Conservation (phyloP, 2,888 invertebrate genomes). For the Andricus curvator region DNA sequence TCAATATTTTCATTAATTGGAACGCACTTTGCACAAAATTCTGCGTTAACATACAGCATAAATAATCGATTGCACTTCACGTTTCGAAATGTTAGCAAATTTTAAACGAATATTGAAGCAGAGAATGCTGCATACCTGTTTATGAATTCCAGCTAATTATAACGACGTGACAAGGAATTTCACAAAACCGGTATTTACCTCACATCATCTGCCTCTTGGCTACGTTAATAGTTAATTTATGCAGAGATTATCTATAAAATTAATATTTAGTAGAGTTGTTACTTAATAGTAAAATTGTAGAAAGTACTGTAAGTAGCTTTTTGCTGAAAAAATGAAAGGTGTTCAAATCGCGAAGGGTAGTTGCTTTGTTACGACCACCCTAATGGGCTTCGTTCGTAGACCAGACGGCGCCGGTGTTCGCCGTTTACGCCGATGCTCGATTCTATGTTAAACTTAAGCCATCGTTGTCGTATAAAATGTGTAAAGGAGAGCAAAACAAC, state of each 20-base stretch:
- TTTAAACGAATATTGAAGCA: neutral
- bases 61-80: neutral
- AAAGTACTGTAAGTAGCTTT: neutral
- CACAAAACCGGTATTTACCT: slow-evolving; percentile 11
- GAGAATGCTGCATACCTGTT: neutral
- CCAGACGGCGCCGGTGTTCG: slow-evolving; percentile 23
- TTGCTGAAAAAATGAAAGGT: neutral
- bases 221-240: neutral
- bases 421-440: neutral
- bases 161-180: slow-evolving; percentile 2
- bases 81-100: slow-evolving; percentile 1
- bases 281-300: neutral
- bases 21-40: neutral
- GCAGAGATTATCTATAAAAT: neutral
- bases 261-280: neutral
- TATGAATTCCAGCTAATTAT: slow-evolving; percentile 11
- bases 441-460: slow-evolving; percentile 23
- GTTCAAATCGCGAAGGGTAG: slow-evolving; percentile 1
- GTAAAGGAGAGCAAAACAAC: slow-evolving; percentile 2
- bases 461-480: slow-evolving; percentile 13
- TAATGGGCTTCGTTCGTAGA: slow-evolving; percentile 19
- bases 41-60: neutral
- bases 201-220: neutral
- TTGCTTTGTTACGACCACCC: slow-evolving; percentile 26
- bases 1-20: neutral